A percentile compares a stretch with the other conserved stretches of the same genome.
Evolutionary conservation across 2,888 invertebrate genomes (phyloP).

Genomic region (Cephus nigrinus): DNA sequence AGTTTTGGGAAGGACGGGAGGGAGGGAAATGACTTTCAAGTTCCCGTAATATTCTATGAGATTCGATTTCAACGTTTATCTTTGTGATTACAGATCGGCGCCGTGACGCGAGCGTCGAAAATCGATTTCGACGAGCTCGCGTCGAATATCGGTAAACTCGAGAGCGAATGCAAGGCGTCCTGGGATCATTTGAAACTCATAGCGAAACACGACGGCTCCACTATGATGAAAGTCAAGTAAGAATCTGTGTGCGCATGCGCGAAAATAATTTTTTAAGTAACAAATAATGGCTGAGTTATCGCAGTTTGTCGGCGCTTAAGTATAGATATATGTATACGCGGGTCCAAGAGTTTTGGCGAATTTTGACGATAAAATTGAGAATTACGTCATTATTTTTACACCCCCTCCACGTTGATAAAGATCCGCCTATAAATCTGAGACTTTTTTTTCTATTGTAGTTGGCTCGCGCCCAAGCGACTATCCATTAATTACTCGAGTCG

Average conservation of each 20-base stretch:
- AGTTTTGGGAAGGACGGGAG: no score
- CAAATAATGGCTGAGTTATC: constrained; percentile 5
- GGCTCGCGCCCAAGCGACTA: constrained; percentile 52
- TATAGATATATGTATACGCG: not conserved
- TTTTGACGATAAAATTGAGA: not conserved
- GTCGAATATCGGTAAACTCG: constrained; percentile 87
- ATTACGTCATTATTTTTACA: not conserved
- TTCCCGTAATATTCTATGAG: not conserved
- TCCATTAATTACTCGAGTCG: constrained; percentile 57
- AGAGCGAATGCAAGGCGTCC: constrained; percentile 95
- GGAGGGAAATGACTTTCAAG: not conserved
- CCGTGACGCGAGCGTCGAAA: constrained; percentile 90
- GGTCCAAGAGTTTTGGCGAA: not conserved
- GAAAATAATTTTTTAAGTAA: not conserved
- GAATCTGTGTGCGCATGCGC: constrained; percentile 37
- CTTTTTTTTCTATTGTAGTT: constrained; percentile 42
- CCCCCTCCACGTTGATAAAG: constrained; percentile 2
- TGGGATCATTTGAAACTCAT: constrained; percentile 97
- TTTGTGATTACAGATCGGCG: constrained; percentile 75
- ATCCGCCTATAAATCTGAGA: constrained; percentile 46
- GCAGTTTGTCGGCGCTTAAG: constrained; percentile 8
- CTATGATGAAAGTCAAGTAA: constrained; percentile 89
- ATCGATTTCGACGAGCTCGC: constrained; percentile 95
- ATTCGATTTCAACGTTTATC: not conserved
- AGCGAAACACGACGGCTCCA: constrained; percentile 92